Evolutionary conservation across 1,140 invertebrate species (phyloP), one percentile per base, ranked within the genome.

Genomic region (Grapholita molesta): DNA sequence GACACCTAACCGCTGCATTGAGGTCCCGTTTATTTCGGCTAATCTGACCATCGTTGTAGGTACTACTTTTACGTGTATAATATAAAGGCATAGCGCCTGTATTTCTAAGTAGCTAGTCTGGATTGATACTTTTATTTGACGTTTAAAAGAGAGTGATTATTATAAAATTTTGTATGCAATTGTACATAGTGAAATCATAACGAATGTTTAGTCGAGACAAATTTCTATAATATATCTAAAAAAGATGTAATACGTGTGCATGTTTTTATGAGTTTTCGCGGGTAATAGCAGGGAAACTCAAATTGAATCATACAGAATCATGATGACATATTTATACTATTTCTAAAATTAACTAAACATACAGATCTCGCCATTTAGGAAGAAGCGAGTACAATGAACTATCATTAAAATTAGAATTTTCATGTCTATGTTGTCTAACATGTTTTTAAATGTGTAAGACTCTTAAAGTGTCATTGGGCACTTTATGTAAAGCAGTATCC

Each of bases 91-190:
- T 30, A 61, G n/a, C 55, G 25, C 21, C 55, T n/a, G 3, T 48
- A 21, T 21, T 48, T 61, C n/a, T 61, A 25, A 61, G n/a, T 61
- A 61, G 55, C 55, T 61, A 61, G 55, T 61, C 55, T 15, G 55
- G 55, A 61, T 61, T 61, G 24, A 28, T 28, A 61, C 25, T 61
- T 28, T 61, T 18, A n/a, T 28, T 15, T 61, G 24, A n/a, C 0
- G 18, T 48, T 28, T 15, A 28, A 61, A 30, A 61, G 55, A n/a
- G 18, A 61, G 12, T 28, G 7, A 61, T 61, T 61, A 8, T 61
- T 30, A 15, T 61, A n/a, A 61, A 61, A 61, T 61, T 28, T 28
- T 15, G 55, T n/a, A 61, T 32, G 55, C 55, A 61, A 61, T 61
- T 61, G 55, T 61, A 61, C n/a, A 61, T 61, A 61, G 55, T n/a